phyloP scores from a whole-genome alignment of 1,140 invertebrate genomes.

The Anagrus nilaparvatae region DNA sequence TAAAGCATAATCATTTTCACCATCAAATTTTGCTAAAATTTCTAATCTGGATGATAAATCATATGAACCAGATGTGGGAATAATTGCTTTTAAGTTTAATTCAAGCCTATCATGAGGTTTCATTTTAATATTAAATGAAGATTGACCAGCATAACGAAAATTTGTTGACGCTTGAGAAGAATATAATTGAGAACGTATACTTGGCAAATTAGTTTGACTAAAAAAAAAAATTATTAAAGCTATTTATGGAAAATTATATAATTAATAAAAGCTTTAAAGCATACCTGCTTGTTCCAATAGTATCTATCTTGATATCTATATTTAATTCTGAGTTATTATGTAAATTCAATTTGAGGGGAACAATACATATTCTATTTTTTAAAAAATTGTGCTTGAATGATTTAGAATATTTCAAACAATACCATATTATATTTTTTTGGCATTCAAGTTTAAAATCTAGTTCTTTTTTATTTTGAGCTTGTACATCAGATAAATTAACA shows the following conservation, averaged over 20 bases:
- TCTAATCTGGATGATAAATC: conserved; percentile 37
- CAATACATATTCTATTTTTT: conserved; percentile 28
- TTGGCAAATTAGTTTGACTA: conserved; percentile 31
- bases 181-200: conserved; percentile 35
- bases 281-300: conserved; percentile 38
- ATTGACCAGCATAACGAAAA: conserved; percentile 38
- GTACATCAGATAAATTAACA: conserved; percentile 27
- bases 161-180: conserved; percentile 36
- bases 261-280: conserved; percentile 2
- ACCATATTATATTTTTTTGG: conserved; percentile 31
- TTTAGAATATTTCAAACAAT: conserved; percentile 29
- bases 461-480: conserved; percentile 22
- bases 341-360: conserved; percentile 32
- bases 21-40: conserved; percentile 30
- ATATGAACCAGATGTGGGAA: conserved; percentile 36
- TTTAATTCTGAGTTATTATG: conserved; percentile 35
- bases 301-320: conserved; percentile 33
- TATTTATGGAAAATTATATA: conserved; percentile 3
- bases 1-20: conserved; percentile 30
- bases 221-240: conserved; percentile 19
- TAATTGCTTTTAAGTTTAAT: conserved; percentile 31
- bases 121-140: conserved; percentile 31
- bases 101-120: conserved; percentile 24
- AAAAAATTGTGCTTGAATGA: conserved; percentile 33
- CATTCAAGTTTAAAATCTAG: conserved; percentile 24